Conservation (phyloP, 1,140 invertebrate genomes). For the Papilio machaon region DNA sequence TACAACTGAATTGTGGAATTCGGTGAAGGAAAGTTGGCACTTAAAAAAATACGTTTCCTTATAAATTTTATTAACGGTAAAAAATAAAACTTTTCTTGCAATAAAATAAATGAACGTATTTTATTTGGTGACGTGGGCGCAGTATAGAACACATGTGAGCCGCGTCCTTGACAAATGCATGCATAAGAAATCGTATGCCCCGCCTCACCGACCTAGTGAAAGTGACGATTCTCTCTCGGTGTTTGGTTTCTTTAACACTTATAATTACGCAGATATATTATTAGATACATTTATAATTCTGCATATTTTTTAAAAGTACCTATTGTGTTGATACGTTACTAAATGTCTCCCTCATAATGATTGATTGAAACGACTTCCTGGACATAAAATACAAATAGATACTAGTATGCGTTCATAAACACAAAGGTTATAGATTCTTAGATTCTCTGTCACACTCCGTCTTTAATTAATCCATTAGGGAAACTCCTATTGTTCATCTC, state of each 20-base stretch:
- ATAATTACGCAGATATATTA: background rate
- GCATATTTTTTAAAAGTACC: too few relatives aligned
- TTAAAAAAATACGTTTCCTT: too few relatives aligned
- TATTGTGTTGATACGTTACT: too few relatives aligned
- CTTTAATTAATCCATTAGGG: too few relatives aligned
- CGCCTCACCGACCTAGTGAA: constrained; percentile 3
- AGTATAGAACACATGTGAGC: background rate
- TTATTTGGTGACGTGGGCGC: background rate
- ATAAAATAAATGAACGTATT: background rate
- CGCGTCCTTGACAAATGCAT: constrained; percentile 15
- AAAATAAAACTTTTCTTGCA: background rate
- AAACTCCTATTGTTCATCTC: too few relatives aligned
- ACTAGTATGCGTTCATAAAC: background rate
- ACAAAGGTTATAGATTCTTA: too few relatives aligned
- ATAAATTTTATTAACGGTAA: too few relatives aligned
- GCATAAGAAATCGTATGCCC: background rate
- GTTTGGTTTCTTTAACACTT: background rate
- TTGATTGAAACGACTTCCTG: background rate
- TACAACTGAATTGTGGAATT: too few relatives aligned
- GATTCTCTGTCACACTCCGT: too few relatives aligned
- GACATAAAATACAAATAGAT: background rate
- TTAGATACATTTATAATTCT: background rate
- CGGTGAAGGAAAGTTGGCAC: too few relatives aligned
- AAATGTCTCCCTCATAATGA: too few relatives aligned
- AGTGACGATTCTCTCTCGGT: background rate